Evolutionary conservation across 2,888 invertebrate genomes (phyloP), one percentile per base, ranked within the genome.

Genomic region (Nomada goodeniana): DNA sequence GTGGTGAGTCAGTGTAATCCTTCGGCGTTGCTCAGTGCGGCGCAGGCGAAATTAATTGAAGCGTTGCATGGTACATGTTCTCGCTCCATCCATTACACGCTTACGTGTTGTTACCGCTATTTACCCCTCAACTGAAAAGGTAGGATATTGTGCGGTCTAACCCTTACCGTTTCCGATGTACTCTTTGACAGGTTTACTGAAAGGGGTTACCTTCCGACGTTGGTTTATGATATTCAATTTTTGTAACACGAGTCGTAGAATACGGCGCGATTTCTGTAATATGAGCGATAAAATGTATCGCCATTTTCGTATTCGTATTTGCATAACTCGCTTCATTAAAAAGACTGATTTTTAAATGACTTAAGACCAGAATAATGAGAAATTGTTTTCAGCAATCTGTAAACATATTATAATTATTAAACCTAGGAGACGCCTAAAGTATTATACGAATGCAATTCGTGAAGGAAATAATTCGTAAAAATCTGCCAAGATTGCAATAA

Each of bases 11-110:
- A 55, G n/a, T 76, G n/a, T 75, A 75, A 78, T 78, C 78, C 55
- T 76, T 68, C 36, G 50, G 5, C 42, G 53, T 68, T 55, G 44
- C 50, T 72, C 44, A 67, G 61, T 59, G 36, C 55, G 50, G 26
- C 13, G 55, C 63, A 26, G 42, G 26, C 47, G 23, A 57, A 79
- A 79, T 78, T 78, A 61, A 78, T 78, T 60, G 76, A 61, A 50
- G 13, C 61, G 76, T 68, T 68, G 68, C 78, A 55, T 68, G 67
- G 50, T 55, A 68, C 75, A 59, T 13, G 76, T 55, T 26, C 53
- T 11, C 23, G 18, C 59, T 29, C 23, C 55, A 26, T 68, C 47
- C 44, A 44, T 75, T 60, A 76, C 57, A 71, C 44, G 71, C 55
- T 55, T 44, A 47, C 76, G 26, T 44, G 77, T 68, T 68, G 68